phyloP scores from a whole-genome alignment of 2,888 invertebrate genomes.

The Mongoloraphidia duomilia region DNA sequence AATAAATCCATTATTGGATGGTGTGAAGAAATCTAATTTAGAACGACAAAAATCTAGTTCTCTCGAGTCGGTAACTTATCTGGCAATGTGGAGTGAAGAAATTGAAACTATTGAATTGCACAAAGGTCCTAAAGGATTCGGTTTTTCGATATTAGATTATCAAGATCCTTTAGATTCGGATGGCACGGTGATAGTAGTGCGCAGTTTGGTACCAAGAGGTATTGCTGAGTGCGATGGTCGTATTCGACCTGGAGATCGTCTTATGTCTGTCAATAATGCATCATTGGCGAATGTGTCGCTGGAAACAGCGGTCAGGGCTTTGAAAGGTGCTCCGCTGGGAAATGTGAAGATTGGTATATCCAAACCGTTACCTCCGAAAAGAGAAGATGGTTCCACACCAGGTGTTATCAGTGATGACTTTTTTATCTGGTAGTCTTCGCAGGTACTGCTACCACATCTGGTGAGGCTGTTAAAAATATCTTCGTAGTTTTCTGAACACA shows the following conservation, averaged over 20 bases:
- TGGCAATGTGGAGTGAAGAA: slow-evolving; percentile 95
- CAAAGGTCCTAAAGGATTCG: slow-evolving; percentile 92
- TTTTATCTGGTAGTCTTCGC: slow-evolving; percentile 6
- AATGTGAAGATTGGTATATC: slow-evolving; percentile 84
- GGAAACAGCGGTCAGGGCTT: slow-evolving; percentile 88
- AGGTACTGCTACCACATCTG: no score
- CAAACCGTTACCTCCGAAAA: slow-evolving; percentile 49
- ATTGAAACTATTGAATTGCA: slow-evolving; percentile 81
- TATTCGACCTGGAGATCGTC: slow-evolving; percentile 88
- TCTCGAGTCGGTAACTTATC: slow-evolving; percentile 82
- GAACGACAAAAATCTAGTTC: slow-evolving; percentile 73
- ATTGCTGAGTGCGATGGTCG: slow-evolving; percentile 92
- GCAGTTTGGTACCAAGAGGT: slow-evolving; percentile 94
- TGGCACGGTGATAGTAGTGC: slow-evolving; percentile 92
- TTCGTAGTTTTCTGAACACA: no score
- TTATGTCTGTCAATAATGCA: slow-evolving; percentile 82
- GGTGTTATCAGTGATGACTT: slow-evolving; percentile 1
- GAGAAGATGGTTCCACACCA: slow-evolving; percentile 3
- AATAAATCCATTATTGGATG: no score
- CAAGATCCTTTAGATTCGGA: slow-evolving; percentile 93
- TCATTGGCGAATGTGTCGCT: slow-evolving; percentile 82
- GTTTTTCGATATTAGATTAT: slow-evolving; percentile 95
- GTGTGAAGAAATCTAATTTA: slow-evolving; percentile 20
- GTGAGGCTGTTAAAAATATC: no score
- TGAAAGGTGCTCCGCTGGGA: slow-evolving; percentile 88